A percentile compares a stretch with the other conserved stretches of the same genome.
These are phyloP conservation scores for Rhopalosiphum nymphaeae DNA, from an alignment of 2,888 invertebrate species.

Conservation along the genomic window DNA sequence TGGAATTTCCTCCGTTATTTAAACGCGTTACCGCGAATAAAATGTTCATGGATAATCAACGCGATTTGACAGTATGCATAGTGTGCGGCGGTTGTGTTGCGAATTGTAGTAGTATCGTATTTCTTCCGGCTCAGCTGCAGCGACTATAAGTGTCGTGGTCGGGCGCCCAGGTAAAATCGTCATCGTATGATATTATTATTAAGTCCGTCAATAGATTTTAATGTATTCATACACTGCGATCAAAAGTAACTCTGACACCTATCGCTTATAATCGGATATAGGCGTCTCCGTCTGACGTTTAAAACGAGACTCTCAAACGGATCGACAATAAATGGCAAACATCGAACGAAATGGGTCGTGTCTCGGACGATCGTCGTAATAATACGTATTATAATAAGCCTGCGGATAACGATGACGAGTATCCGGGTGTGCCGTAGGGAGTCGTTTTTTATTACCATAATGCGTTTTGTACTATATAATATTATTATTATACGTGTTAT, in stretches of 20 bases:
- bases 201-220: not conserved
- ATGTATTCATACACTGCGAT: not conserved
- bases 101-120: not conserved
- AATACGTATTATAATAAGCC: not conserved
- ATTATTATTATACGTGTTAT: not conserved
- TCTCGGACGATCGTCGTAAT: not conserved
- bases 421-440: constrained; percentile 23
- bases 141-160: not conserved
- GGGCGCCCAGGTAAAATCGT: not conserved
- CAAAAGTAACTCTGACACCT: not conserved
- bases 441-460: not conserved
- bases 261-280: not conserved
- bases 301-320: not conserved
- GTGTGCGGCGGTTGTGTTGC: not conserved
- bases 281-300: not conserved
- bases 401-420: not conserved
- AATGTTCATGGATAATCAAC: not conserved
- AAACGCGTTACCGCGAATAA: not conserved
- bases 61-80: not conserved
- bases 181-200: not conserved
- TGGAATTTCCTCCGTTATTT: not conserved
- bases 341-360: not conserved
- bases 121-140: too few relatives aligned
- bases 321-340: too few relatives aligned
- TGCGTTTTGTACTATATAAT: not conserved